These are phyloP conservation scores for Platerodrilus igneus DNA, from an alignment of 2,888 invertebrate species.

Conservation along the genomic window DNA sequence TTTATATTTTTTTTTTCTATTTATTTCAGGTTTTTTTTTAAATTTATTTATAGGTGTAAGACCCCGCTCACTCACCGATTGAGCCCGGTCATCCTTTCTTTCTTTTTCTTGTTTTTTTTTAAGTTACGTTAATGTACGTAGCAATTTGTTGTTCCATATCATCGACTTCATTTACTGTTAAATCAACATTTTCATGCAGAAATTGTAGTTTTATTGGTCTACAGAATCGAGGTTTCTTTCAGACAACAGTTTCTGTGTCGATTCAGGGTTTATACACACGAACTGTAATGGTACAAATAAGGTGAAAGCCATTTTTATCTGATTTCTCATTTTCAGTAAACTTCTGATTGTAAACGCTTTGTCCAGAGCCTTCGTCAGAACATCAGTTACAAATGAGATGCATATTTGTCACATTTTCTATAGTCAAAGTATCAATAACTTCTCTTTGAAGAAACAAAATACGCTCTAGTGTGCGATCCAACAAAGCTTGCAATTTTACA, in stretches of 20 bases:
- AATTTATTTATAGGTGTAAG: too few species aligned
- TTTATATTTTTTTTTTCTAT: too few species aligned
- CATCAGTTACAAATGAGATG: constrained; percentile 19
- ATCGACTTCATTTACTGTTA: neutral
- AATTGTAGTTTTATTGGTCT: neutral
- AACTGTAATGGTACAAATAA: too few species aligned
- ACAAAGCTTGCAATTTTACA: constrained; percentile 10
- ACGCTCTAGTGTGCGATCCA: constrained; percentile 12
- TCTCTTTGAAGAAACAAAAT: constrained; percentile 12
- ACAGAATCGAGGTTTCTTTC: constrained; percentile 5
- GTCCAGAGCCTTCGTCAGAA: constrained; percentile 21
- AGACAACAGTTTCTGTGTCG: too few species aligned
- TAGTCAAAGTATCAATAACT: constrained; percentile 8
- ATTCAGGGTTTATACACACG: too few species aligned
- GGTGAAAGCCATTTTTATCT: too few species aligned
- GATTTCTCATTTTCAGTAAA: too few species aligned
- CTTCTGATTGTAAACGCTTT: constrained; percentile 18
- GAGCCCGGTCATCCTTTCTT: too few species aligned
- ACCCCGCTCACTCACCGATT: too few species aligned
- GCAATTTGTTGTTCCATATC: neutral
- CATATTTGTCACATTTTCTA: constrained; percentile 3
- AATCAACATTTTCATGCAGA: neutral
- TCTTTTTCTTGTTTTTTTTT: too few species aligned
- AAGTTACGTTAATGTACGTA: too few species aligned
- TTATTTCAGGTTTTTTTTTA: too few species aligned